Conservation (phyloP, 1,140 invertebrate genomes). For the Trichonephila clavipes region DNA sequence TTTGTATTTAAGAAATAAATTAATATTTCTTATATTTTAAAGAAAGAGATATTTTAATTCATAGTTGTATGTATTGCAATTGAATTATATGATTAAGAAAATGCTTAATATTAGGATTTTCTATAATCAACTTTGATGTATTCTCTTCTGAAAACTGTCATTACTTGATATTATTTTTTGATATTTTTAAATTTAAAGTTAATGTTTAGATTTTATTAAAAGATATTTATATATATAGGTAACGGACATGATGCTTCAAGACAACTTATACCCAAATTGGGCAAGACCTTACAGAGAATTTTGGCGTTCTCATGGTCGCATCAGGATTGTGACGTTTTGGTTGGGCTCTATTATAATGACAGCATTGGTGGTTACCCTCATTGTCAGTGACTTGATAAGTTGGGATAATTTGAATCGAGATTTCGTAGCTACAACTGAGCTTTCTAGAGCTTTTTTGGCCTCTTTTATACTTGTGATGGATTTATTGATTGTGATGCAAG, state of each 20-base stretch:
- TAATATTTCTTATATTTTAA: too few species aligned
- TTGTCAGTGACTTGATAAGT: constrained; percentile 83
- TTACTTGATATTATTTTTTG: too few species aligned
- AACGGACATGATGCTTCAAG: constrained; percentile 85
- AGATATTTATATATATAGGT: constrained; percentile 80
- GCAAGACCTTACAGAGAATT: constrained; percentile 80
- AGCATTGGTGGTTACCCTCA: constrained; percentile 82
- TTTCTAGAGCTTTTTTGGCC: constrained; percentile 83
- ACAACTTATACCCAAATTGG: constrained; percentile 84
- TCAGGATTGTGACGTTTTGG: constrained; percentile 84
- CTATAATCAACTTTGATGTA: too few species aligned
- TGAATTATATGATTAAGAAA: too few species aligned
- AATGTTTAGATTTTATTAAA: not conserved
- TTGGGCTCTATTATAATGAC: constrained; percentile 81
- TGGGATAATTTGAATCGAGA: constrained; percentile 83
- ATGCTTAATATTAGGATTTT: too few species aligned
- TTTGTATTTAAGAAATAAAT: too few species aligned
- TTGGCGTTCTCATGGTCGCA: constrained; percentile 81
- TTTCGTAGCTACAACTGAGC: constrained; percentile 83
- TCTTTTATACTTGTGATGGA: constrained; percentile 85
- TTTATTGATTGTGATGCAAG: constrained; percentile 84
- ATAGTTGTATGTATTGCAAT: too few species aligned
- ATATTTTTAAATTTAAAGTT: too few species aligned
- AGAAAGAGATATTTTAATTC: too few species aligned
- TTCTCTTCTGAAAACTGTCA: too few species aligned